Evolutionary conservation across 2,113 vertebrate genomes (phyloP).

Genomic region (Furnarius figulus): DNA sequence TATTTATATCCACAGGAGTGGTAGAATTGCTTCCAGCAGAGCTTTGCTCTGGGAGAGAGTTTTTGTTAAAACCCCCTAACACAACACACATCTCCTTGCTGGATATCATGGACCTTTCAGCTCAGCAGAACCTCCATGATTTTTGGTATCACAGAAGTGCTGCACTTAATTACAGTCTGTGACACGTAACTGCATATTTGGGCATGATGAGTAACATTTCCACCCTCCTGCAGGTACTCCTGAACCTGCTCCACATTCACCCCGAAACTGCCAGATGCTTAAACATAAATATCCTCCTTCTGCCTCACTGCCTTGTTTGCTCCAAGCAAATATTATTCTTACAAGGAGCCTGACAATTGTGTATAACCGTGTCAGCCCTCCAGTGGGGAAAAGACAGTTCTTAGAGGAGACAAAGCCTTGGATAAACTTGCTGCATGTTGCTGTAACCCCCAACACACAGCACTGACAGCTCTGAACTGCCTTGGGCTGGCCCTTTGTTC

Average conservation of each 20-base stretch:
- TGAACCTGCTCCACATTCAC: not conserved
- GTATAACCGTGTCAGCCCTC: not conserved
- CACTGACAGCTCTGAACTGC: not conserved
- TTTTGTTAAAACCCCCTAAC: not conserved
- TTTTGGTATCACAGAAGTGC: not conserved
- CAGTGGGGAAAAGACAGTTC: not conserved
- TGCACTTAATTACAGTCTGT: not conserved
- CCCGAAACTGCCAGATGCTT: not conserved
- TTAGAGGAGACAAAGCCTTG: not conserved
- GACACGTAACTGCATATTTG: not conserved
- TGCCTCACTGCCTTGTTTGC: not conserved
- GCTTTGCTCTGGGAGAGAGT: not conserved
- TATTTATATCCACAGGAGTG: not conserved
- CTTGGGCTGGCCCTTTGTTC: not conserved
- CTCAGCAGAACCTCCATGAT: not conserved
- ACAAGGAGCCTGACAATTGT: not conserved
- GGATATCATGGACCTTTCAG: not conserved
- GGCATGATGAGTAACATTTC: not conserved
- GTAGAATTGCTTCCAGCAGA: not conserved
- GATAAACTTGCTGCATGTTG: not conserved
- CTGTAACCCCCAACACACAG: fast-evolving
- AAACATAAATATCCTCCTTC: not conserved
- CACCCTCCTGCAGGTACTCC: not conserved
- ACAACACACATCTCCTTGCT: not conserved
- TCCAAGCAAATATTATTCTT: not conserved